Evolutionary conservation across 23 tunicate genomes (phyloP).

Genomic region (Clavelina lepadiformis): DNA sequence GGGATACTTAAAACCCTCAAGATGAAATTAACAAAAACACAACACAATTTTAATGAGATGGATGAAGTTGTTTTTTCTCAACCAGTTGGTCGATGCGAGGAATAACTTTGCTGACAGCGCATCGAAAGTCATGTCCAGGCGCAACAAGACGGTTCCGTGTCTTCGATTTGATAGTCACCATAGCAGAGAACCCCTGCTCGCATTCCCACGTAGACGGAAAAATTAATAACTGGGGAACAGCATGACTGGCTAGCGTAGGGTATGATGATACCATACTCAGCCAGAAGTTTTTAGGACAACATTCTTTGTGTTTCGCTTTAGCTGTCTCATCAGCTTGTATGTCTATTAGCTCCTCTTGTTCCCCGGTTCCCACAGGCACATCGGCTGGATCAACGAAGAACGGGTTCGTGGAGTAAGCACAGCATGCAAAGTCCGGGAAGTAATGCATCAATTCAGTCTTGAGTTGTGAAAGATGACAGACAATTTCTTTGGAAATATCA

Average conservation of each 20-base stretch:
- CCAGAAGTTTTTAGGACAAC: conserved; percentile 48
- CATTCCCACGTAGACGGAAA: conserved; percentile 32
- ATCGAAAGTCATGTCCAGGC: conserved; percentile 37
- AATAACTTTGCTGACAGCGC: conserved; percentile 59
- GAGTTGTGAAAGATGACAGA: conserved; percentile 7
- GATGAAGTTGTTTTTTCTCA: conserved; percentile 56
- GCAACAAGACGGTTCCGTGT: conserved; percentile 9
- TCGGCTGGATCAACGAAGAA: conserved; percentile 16
- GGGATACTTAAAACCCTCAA: conserved; percentile 16
- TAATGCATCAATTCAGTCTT: conserved; percentile 10
- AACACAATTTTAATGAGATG: conserved; percentile 48
- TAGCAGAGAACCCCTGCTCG: conserved; percentile 22
- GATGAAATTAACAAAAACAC: conserved; percentile 27
- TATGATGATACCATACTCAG: conserved; percentile 16
- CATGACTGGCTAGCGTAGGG: conserved; percentile 36
- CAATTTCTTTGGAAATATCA: conserved; percentile 43
- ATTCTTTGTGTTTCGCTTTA: conserved; percentile 19
- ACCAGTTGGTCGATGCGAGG: conserved; percentile 60
- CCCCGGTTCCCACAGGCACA: conserved; percentile 36
- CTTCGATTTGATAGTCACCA: conserved; percentile 24
- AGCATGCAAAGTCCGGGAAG: conserved; percentile 46
- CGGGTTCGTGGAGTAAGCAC: conserved; percentile 12
- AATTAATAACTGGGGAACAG: conserved; percentile 21
- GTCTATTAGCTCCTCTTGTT: conserved; percentile 24
- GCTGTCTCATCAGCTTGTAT: conserved; percentile 30